phyloP scores from a whole-genome alignment of 1,140 invertebrate genomes.

The Drosophila santomea region DNA sequence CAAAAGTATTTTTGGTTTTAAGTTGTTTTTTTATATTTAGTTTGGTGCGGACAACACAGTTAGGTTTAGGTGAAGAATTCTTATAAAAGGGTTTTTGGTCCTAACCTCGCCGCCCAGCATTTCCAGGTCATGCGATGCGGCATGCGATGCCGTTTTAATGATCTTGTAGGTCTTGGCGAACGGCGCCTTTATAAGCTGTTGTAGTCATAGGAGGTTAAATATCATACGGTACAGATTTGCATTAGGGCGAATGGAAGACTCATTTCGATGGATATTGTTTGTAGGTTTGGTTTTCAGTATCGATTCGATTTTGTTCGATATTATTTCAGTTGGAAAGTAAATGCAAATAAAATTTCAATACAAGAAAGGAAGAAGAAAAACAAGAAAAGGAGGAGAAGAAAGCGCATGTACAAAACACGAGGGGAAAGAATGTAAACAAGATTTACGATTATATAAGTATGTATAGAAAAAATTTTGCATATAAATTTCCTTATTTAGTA shows the following conservation, averaged over 20 bases:
- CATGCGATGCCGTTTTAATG: constrained; percentile 91
- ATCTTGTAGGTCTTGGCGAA: constrained; percentile 97
- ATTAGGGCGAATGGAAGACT: neutral
- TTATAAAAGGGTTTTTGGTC: constrained; percentile 68
- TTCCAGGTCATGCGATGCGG: constrained; percentile 92
- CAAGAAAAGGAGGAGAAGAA: constrained; percentile 58
- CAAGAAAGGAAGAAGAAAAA: constrained; percentile 56
- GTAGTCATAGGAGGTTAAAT: constrained; percentile 53
- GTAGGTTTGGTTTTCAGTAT: constrained; percentile 12
- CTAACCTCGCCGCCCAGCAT: constrained; percentile 86
- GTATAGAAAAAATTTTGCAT: constrained; percentile 55
- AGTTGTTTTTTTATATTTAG: constrained; percentile 36
- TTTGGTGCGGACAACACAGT: constrained; percentile 69
- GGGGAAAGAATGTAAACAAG: constrained; percentile 64
- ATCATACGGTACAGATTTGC: constrained; percentile 47
- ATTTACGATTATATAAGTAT: constrained; percentile 54
- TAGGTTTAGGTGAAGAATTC: constrained; percentile 72
- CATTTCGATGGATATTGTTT: constrained; percentile 24
- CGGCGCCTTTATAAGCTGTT: constrained; percentile 96
- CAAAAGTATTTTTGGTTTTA: constrained; percentile 41
- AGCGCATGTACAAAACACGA: constrained; percentile 69
- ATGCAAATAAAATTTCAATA: constrained; percentile 59
- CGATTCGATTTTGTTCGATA: constrained; percentile 22
- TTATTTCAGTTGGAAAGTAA: constrained; percentile 45
- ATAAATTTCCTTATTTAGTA: constrained; percentile 62